Conservation (phyloP, 2,888 invertebrate species). For the Amiota minor region DNA sequence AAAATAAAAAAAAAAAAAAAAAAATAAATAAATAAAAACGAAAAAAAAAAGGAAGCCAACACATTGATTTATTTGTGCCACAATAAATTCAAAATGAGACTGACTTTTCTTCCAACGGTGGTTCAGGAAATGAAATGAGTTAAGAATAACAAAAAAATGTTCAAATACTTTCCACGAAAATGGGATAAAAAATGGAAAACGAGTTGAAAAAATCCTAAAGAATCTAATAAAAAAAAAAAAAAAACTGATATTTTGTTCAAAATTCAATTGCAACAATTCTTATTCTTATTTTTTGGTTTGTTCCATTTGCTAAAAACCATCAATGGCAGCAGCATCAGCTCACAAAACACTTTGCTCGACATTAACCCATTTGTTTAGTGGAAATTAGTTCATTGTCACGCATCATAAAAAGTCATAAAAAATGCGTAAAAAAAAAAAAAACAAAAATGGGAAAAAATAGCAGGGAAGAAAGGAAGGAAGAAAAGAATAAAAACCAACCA, state of each 20-base stretch:
- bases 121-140: too few relatives aligned
- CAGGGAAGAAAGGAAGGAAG: neutral
- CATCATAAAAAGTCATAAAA: conserved; percentile 37
- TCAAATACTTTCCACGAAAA: neutral
- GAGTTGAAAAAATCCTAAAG: conserved; percentile 24
- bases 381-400: conserved; percentile 27
- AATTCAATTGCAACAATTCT: neutral
- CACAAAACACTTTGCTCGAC: conserved; percentile 11
- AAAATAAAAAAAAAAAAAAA: too few relatives aligned
- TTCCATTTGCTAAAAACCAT: neutral
- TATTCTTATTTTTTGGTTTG: neutral
- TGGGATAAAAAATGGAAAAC: conserved; percentile 14
- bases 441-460: neutral
- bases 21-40: neutral
- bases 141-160: neutral
- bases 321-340: neutral
- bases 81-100: conserved; percentile 25
- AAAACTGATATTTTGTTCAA: neutral
- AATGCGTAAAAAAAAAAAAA: conserved; percentile 33
- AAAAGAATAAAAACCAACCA: neutral
- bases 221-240: conserved; percentile 41
- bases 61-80: neutral
- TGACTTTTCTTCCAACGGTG: conserved; percentile 1
- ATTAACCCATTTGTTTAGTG: conserved; percentile 25
- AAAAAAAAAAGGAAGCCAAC: neutral